Base-by-base conservation (phyloP, 2,888 invertebrate species). In the Plagiodera versicolora region DNA sequence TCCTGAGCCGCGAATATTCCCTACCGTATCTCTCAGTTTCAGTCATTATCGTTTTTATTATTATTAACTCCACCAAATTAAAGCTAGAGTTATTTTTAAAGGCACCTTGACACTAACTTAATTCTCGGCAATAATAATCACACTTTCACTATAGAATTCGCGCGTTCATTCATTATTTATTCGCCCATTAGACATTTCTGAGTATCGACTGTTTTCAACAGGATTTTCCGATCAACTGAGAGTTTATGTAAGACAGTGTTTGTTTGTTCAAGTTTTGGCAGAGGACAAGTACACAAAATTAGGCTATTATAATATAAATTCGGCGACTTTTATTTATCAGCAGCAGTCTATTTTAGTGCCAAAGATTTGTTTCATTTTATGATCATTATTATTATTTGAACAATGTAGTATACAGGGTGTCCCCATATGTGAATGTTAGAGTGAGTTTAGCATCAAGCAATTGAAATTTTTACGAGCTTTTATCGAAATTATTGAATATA, bases 1-100 rank as follows among this genome's bases (percentile, higher is more conserved):
- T 83, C 67, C 88, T 81, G 65, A 90, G 77, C 72, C 89, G 83
- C 61, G 83, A 84, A 70, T 91, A 91, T 75, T 90, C 91, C 69
- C 86, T 84, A 14, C 85, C 85, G 77, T 91, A 91, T 66, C 77
- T 72, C 65, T 72, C 72, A 10, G 63, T 69, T 50, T 72, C 67
- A 19, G 73, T 67, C 73, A 73, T 73, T 63, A 58, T 59, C 3
- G 19, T 46, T 46, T 46, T 32, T 19, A 39, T 17, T 52, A 18
- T 28, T 55, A 46, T 56, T 35, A 19, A 52, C 17, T 44, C 24
- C 10, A n/a, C n/a, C 16, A n/a, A 45, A 39, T 19, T 20, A 45
- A 39, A 46, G 56, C 44, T 44, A 32, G 57, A 56, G 53, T 55
- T 64, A 58, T 58, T 53, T 51, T 51, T 52, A 53, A 46, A 49